These are phyloP conservation scores for Malthinus flaveolus DNA, from an alignment of 2,888 invertebrate species.

Conservation along the genomic window DNA sequence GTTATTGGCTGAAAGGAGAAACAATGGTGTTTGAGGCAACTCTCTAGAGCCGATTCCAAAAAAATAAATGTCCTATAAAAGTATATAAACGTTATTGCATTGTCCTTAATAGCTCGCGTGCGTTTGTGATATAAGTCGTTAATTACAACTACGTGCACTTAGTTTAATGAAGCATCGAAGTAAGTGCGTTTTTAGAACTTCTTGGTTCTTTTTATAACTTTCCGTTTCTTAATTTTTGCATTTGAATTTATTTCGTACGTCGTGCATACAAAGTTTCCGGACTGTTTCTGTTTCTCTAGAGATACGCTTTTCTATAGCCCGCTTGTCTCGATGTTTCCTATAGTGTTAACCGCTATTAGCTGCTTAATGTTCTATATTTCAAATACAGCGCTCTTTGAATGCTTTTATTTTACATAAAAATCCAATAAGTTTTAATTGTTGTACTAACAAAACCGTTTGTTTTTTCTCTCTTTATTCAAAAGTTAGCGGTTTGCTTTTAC, in stretches of 20 bases:
- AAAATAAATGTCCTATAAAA: not conserved
- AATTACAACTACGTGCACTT: slow-evolving; percentile 11
- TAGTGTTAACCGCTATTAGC: slow-evolving; percentile 30
- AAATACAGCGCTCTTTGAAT: slow-evolving; percentile 35
- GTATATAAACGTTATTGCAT: not conserved
- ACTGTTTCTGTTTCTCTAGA: slow-evolving; percentile 17
- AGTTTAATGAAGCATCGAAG: slow-evolving; percentile 17
- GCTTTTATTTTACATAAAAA: slow-evolving; percentile 43
- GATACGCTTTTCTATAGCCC: slow-evolving; percentile 25
- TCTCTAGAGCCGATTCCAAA: not conserved
- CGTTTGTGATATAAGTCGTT: not conserved
- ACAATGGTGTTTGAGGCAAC: no score
- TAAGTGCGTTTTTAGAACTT: slow-evolving; percentile 1
- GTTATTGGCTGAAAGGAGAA: no score
- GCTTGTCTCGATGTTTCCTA: slow-evolving; percentile 26
- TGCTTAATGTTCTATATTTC: slow-evolving; percentile 38
- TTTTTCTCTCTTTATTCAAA: slow-evolving; percentile 20
- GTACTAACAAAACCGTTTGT: slow-evolving; percentile 36
- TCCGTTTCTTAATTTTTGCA: slow-evolving; percentile 1
- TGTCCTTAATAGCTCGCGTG: not conserved
- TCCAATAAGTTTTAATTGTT: slow-evolving; percentile 45
- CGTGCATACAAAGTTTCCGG: slow-evolving; percentile 16
- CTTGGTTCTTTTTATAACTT: slow-evolving; percentile 1
- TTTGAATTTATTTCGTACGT: slow-evolving; percentile 7
- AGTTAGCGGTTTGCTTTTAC: slow-evolving; percentile 10